Conservation (phyloP, 2,797 vertebrate species). For the Myotis planiceps region DNA sequence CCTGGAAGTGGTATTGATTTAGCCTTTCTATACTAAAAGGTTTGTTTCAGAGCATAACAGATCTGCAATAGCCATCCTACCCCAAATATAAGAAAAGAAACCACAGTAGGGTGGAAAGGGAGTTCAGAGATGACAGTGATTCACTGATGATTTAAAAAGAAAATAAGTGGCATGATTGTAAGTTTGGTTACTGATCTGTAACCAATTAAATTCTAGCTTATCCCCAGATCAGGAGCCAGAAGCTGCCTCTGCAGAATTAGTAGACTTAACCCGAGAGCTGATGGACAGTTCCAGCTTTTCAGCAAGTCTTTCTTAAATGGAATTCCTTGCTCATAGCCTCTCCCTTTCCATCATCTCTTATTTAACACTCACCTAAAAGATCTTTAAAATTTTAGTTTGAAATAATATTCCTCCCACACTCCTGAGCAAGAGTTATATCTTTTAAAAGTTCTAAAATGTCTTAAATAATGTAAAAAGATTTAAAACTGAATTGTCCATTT, state of each 20-base stretch:
- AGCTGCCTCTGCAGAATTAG: neutral
- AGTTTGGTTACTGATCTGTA: constrained; percentile 23
- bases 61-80: neutral
- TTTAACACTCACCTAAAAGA: neutral
- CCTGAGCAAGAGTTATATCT: neutral
- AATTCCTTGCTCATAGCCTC: constrained; percentile 15
- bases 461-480: constrained; percentile 36
- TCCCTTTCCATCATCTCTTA: constrained; percentile 34
- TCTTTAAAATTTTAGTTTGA: constrained; percentile 52
- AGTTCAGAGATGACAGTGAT: neutral
- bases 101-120: neutral
- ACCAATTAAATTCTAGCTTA: constrained; percentile 7
- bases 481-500: constrained; percentile 13
- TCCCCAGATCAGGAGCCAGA: neutral
- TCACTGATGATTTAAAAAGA: neutral
- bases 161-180: neutral
- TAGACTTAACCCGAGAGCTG: neutral
- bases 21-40: neutral
- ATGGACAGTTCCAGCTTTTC: neutral
- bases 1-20: neutral
- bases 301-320: constrained; percentile 32
- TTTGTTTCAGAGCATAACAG: neutral
- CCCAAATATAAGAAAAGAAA: neutral
- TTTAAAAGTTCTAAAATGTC: constrained; percentile 42
- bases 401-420: neutral